Evolutionary conservation across 1,140 invertebrate genomes (phyloP).

Genomic region (Dendrolimus punctatus): DNA sequence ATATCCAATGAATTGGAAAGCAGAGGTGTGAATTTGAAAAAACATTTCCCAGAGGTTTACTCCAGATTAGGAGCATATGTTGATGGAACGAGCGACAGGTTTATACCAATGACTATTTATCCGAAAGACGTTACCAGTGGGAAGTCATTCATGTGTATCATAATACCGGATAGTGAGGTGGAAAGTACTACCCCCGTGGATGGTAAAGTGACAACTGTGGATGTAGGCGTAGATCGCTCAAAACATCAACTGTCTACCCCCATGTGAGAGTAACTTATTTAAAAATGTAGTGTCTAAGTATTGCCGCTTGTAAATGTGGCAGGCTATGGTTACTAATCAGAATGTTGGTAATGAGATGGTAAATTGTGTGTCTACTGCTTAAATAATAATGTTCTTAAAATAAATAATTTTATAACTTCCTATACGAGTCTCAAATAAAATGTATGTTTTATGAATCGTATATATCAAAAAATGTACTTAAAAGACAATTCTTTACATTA

Average conservation of each 20-base stretch:
- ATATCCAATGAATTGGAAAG: conserved; percentile 84
- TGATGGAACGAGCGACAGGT: conserved; percentile 84
- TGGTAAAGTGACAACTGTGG: conserved; percentile 55
- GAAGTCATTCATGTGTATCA: conserved; percentile 92
- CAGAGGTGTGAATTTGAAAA: conserved; percentile 84
- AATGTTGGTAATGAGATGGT: too few species aligned
- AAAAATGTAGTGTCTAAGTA: conserved; percentile 5
- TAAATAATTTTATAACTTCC: too few species aligned
- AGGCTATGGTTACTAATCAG: too few species aligned
- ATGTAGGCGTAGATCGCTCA: conserved; percentile 61
- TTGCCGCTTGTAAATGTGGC: neutral
- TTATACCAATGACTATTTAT: conserved; percentile 92
- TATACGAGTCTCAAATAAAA: too few species aligned
- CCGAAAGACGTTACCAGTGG: conserved; percentile 85
- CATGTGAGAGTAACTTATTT: conserved; percentile 38
- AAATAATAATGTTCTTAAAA: too few species aligned
- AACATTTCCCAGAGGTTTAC: conserved; percentile 90
- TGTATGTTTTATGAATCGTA: too few species aligned
- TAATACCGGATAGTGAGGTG: conserved; percentile 84
- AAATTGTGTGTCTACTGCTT: too few species aligned
- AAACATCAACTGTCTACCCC: conserved; percentile 67
- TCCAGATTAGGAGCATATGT: conserved; percentile 86
- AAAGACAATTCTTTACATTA: too few species aligned
- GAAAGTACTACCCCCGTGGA: conserved; percentile 56
- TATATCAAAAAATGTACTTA: too few species aligned